Evolutionary conservation across 2,888 invertebrate genomes (phyloP).

Genomic region (Cephalotes varians): DNA sequence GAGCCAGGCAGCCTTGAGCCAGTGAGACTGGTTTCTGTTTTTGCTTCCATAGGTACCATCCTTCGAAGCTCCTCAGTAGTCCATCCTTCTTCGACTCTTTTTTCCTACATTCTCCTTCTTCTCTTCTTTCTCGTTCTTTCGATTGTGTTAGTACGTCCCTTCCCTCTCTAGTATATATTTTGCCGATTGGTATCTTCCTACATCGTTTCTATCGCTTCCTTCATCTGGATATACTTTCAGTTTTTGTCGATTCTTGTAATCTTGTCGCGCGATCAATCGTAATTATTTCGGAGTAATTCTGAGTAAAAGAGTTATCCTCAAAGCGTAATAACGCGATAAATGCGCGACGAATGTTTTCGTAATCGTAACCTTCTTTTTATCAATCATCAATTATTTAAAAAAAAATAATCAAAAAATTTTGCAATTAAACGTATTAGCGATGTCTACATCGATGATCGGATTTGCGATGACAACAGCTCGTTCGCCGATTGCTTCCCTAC

Average conservation of each 20-base stretch:
- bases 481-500: constrained; percentile 48
- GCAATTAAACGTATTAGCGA: constrained; percentile 26
- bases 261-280: constrained; percentile 45
- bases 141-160: constrained; percentile 61
- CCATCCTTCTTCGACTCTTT: constrained; percentile 80
- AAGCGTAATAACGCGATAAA: background rate
- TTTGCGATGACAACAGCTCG: constrained; percentile 32
- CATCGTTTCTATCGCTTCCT: constrained; percentile 61
- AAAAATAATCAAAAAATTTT: background rate
- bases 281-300: constrained; percentile 73
- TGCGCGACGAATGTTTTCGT: too few species aligned
- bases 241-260: constrained; percentile 22
- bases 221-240: constrained; percentile 43
- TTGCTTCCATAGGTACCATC: constrained; percentile 84
- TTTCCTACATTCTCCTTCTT: constrained; percentile 63
- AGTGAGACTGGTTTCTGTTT: constrained; percentile 85
- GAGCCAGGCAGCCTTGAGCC: constrained; percentile 84
- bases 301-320: constrained; percentile 63
- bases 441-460: background rate
- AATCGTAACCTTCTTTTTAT: background rate
- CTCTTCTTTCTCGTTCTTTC: constrained; percentile 60
- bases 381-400: background rate
- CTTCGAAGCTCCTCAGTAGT: constrained; percentile 82
- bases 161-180: constrained; percentile 52
- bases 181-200: constrained; percentile 61